Conservation (phyloP, 2,113 vertebrate species). For the Mus spicilegus region DNA sequence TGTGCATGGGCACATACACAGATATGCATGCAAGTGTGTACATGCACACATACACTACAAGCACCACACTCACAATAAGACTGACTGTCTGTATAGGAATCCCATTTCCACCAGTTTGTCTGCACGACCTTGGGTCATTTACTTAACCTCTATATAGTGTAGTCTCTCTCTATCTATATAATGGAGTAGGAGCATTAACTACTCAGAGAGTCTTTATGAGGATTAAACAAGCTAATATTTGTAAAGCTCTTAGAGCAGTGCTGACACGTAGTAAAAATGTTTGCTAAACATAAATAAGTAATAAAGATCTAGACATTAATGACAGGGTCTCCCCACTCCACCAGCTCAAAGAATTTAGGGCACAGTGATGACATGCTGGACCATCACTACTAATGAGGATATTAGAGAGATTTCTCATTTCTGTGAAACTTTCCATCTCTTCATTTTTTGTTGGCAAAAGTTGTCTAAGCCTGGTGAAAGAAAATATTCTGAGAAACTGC, state of each 20-base stretch:
- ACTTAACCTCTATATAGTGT: neutral
- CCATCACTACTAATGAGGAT: slow-evolving; percentile 11
- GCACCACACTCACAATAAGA: neutral
- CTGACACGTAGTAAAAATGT: slow-evolving; percentile 29
- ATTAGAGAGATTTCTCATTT: slow-evolving; percentile 9
- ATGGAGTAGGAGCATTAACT: neutral
- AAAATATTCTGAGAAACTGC: slow-evolving; percentile 38
- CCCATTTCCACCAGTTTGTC: neutral
- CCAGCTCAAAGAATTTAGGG: slow-evolving; percentile 32
- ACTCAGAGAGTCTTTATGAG: neutral
- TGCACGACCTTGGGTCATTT: neutral
- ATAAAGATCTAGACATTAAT: slow-evolving; percentile 5
- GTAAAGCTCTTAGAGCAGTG: slow-evolving; percentile 25
- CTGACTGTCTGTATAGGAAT: neutral
- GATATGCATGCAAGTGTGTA: neutral
- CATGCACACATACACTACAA: too few species aligned
- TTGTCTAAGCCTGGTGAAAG: neutral
- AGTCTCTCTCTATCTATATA: slow-evolving; percentile 33
- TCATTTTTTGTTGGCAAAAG: neutral
- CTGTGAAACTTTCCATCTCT: slow-evolving; percentile 30
- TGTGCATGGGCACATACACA: neutral
- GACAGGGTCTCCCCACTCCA: neutral
- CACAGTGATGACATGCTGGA: neutral
- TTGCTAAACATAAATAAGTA: slow-evolving; percentile 63
- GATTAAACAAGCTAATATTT: slow-evolving; percentile 31